These are phyloP conservation scores for Fratercula arctica DNA, from an alignment of 2,797 vertebrate genomes.

Conservation along the genomic window DNA sequence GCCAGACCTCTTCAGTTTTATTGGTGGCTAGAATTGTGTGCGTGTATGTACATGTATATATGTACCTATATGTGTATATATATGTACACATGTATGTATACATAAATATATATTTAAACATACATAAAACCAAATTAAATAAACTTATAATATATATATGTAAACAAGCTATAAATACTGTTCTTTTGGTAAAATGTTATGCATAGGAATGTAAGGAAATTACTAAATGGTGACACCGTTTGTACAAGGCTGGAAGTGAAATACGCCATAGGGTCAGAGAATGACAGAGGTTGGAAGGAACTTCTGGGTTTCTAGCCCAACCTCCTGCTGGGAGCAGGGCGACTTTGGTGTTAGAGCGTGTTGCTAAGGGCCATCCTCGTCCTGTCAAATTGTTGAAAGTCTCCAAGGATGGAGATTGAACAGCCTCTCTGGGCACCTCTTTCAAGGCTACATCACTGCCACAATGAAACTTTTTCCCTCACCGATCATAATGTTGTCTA, in stretches of 20 bases:
- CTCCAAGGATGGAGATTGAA: not conserved
- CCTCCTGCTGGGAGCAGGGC: not conserved
- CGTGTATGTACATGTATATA: not conserved
- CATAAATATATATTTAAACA: not conserved
- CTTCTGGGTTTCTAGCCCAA: not conserved
- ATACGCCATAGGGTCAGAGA: not conserved
- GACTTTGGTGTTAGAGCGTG: not conserved
- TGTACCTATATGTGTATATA: not conserved
- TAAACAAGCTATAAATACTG: not conserved
- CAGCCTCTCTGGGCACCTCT: not conserved
- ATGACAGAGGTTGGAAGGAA: not conserved
- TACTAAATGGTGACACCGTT: not conserved
- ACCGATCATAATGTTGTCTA: rapidly evolving
- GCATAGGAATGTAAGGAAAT: not conserved
- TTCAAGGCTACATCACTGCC: not conserved
- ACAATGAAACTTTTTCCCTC: not conserved
- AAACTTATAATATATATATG: too few species aligned
- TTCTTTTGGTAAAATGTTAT: not conserved
- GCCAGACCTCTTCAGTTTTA: not conserved
- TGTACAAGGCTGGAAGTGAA: not conserved
- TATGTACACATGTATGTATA: not conserved
- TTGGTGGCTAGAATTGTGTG: not conserved
- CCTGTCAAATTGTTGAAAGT: not conserved
- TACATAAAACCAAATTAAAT: not conserved
- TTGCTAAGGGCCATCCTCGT: not conserved